A percentile compares a stretch with the other conserved stretches of the same genome.
phyloP scores from a whole-genome alignment of 2,888 invertebrate species.

The Arrhopalites spinosus region DNA sequence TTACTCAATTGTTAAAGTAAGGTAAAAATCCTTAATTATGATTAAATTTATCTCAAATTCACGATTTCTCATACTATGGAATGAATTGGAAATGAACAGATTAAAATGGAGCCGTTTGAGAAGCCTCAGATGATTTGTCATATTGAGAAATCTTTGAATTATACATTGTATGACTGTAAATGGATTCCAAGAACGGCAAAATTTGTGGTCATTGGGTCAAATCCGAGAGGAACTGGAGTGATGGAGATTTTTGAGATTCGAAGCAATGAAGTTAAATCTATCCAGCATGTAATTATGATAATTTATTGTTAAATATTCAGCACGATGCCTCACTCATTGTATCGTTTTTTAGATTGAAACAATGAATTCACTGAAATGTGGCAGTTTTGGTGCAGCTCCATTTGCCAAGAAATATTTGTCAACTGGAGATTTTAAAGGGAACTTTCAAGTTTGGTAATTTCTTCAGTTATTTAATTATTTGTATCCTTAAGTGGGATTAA shows the following conservation, averaged over 20 bases:
- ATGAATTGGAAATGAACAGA: background rate
- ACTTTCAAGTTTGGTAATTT: conserved; percentile 76
- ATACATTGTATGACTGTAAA: conserved; percentile 84
- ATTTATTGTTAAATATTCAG: too few relatives aligned
- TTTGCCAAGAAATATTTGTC: conserved; percentile 80
- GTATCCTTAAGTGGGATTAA: background rate
- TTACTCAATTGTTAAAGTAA: too few relatives aligned
- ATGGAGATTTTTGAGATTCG: conserved; percentile 80
- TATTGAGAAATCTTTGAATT: conserved; percentile 78
- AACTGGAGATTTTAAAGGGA: conserved; percentile 87
- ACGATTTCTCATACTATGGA: background rate
- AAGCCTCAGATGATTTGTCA: conserved; percentile 91
- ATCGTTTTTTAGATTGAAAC: conserved; percentile 67
- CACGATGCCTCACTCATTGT: background rate
- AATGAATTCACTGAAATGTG: conserved; percentile 87
- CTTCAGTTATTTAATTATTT: background rate
- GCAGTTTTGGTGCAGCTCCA: conserved; percentile 87
- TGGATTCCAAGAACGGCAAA: conserved; percentile 96
- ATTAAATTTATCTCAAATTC: background rate
- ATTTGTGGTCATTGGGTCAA: conserved; percentile 84
- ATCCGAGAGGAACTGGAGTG: conserved; percentile 83
- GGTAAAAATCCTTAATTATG: too few relatives aligned
- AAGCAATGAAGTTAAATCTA: conserved; percentile 71
- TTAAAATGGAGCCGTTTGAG: conserved; percentile 62
- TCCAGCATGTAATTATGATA: conserved; percentile 66